Evolutionary conservation across 2,888 invertebrate species (phyloP), one percentile per base, ranked within the genome.

Genomic region (Apodemia duryi): DNA sequence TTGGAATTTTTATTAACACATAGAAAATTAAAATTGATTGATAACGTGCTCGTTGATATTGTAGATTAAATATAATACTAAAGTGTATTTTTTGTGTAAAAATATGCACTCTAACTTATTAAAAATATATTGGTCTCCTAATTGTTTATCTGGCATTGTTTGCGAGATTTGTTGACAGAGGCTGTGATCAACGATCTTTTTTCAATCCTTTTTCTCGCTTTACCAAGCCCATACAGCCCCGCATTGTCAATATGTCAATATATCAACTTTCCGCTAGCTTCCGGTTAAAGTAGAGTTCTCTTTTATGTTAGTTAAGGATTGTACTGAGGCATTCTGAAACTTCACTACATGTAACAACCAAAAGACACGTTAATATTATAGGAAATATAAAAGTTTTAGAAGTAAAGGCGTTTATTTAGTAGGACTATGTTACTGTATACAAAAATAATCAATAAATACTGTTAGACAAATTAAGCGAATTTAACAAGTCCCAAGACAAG

Each of bases 131-230:
- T 87, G 88, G 86, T 85, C 83, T 85, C 86, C 85, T 88, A 88
- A 91, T 91, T 91, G 86, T 88, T 89, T 88, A 88, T 88, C 85
- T 82, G 85, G 86, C 85, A 83, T 85, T 82, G 85, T 85, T 80
- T 84, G 81, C 82, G 76, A 76, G 74, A 80, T 78, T 74, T 83
- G 89, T 86, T 87, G 90, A 91, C 88, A 88, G 81, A 84, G 82
- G 81, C 80, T 68, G 80, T 90, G 89, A 90, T 89, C 81, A 81
- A 90, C 83, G 88, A 88, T 77, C 85, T 79, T 86, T 86, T 88
- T 88, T 85, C 81, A 80, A 78, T 78, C 79, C 79, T 81, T 77
- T 72, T 72, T 71, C 71, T 69, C 70, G 67, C 69, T 70, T 69
- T 66, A 61, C 65, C 67, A 64, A 67, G 66, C 64, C 66, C 65